Percentiles rank a stretch among this genome's conserved stretches.
phyloP scores from a whole-genome alignment of 2,113 vertebrate genomes.

The Pantherophis guttatus region DNA sequence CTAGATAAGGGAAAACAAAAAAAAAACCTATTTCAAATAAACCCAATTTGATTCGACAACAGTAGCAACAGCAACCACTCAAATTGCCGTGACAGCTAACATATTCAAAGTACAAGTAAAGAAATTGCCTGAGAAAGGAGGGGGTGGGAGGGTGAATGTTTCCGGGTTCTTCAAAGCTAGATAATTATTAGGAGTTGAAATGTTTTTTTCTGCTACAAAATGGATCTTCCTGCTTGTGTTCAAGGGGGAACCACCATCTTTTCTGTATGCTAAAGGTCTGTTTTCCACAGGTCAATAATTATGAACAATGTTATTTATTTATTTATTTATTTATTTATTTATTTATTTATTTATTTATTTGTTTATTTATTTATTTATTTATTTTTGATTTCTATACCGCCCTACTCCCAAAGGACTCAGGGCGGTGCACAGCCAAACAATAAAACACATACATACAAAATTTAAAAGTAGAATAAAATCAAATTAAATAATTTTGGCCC shows the following conservation, averaged over 20 bases:
- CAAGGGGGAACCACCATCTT: not conserved
- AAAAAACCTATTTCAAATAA: not conserved
- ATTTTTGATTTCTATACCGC: too few relatives aligned
- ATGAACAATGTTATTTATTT: not conserved
- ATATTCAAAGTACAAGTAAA: not conserved
- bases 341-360: too few relatives aligned
- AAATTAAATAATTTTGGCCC: too few relatives aligned
- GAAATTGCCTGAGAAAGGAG: not conserved
- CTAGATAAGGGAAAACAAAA: not conserved
- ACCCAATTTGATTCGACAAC: not conserved
- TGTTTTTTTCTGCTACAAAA: not conserved
- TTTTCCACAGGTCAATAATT: conserved; percentile 1
- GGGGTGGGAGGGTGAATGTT: not conserved
- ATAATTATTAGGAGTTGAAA: not conserved
- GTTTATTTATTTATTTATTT: too few relatives aligned
- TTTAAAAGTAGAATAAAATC: too few relatives aligned
- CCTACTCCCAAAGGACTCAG: too few relatives aligned
- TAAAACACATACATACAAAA: too few relatives aligned
- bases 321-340: too few relatives aligned
- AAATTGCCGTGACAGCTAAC: not conserved
- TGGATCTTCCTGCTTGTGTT: not conserved
- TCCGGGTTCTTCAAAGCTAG: not conserved
- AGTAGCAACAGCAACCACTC: not conserved
- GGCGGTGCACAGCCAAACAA: too few relatives aligned
- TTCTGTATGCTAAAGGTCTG: conserved; percentile 29